Percentiles rank a stretch among this genome's conserved stretches.
phyloP scores from a whole-genome alignment of 2,888 invertebrate genomes.

The Tenthredo notha region DNA sequence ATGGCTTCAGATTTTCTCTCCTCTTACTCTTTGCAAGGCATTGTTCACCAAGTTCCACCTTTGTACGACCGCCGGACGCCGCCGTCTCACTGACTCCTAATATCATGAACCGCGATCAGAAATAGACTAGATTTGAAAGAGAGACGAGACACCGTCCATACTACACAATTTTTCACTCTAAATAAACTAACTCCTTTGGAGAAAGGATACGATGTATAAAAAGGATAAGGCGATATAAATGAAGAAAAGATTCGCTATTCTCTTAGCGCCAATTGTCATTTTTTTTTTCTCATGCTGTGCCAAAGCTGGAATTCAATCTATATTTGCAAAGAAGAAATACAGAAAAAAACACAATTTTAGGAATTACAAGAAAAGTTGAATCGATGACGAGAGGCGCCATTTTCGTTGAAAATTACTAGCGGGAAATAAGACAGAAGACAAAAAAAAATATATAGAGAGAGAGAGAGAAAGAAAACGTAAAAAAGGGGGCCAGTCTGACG shows the following conservation, averaged over 20 bases:
- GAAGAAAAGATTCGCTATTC: neutral
- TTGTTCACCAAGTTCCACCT: conserved; percentile 71
- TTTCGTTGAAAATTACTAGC: neutral
- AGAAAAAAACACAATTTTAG: neutral
- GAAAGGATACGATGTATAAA: neutral
- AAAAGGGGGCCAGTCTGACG: conserved; percentile 48
- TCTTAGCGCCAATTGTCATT: neutral
- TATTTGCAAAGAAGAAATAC: neutral
- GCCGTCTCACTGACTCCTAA: conserved; percentile 62
- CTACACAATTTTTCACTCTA: neutral
- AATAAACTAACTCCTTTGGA: neutral
- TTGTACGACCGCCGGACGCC: conserved; percentile 68
- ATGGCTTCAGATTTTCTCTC: conserved; percentile 30
- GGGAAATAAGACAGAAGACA: neutral
- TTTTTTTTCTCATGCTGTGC: neutral
- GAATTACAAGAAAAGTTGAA: neutral
- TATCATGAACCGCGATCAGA: conserved; percentile 50
- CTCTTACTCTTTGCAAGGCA: conserved; percentile 60
- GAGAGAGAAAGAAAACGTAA: conserved; percentile 13
- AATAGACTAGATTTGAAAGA: conserved; percentile 60
- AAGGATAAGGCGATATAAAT: neutral
- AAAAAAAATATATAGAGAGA: neutral
- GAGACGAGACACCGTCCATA: conserved; percentile 56
- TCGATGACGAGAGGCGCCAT: neutral
- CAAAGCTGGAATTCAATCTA: neutral